A percentile compares a stretch with the other conserved stretches of the same genome.
phyloP scores from a whole-genome alignment of 2,797 vertebrate genomes.

The Parauchenoglanis ngamensis region DNA sequence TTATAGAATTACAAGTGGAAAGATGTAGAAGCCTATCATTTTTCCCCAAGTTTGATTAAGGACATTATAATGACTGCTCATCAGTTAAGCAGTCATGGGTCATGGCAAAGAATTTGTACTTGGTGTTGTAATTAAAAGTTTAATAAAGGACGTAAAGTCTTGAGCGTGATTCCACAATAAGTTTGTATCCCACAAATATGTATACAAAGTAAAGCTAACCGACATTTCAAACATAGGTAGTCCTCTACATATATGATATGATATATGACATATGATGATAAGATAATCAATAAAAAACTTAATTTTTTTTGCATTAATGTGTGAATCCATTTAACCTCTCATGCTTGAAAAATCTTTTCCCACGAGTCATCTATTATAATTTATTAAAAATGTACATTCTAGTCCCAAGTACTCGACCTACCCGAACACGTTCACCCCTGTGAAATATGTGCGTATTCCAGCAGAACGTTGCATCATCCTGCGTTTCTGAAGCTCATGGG shows the following conservation, averaged over 20 bases:
- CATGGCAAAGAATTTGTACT: conserved; percentile 11
- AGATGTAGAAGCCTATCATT: conserved; percentile 7
- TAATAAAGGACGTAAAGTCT: conserved; percentile 3
- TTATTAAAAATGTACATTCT: too few relatives aligned
- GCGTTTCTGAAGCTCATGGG: neutral
- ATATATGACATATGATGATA: too few relatives aligned
- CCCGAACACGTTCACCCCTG: neutral
- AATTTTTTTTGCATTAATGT: neutral
- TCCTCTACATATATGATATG: neutral
- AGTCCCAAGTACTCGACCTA: neutral
- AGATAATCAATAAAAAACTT: neutral
- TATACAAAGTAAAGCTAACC: neutral
- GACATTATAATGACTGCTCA: neutral
- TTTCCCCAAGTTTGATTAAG: neutral
- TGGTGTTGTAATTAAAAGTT: conserved; percentile 13
- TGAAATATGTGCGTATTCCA: neutral
- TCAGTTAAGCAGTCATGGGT: neutral
- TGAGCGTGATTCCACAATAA: neutral
- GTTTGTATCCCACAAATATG: neutral
- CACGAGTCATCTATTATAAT: neutral
- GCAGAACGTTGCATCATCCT: neutral
- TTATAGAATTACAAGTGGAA: conserved; percentile 12
- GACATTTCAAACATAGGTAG: neutral
- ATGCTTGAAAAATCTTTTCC: neutral
- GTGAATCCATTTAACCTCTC: neutral